Percentiles rank a stretch among this genome's conserved stretches.
Evolutionary conservation across 1,140 invertebrate species (phyloP).

Genomic region (Grapholita molesta): DNA sequence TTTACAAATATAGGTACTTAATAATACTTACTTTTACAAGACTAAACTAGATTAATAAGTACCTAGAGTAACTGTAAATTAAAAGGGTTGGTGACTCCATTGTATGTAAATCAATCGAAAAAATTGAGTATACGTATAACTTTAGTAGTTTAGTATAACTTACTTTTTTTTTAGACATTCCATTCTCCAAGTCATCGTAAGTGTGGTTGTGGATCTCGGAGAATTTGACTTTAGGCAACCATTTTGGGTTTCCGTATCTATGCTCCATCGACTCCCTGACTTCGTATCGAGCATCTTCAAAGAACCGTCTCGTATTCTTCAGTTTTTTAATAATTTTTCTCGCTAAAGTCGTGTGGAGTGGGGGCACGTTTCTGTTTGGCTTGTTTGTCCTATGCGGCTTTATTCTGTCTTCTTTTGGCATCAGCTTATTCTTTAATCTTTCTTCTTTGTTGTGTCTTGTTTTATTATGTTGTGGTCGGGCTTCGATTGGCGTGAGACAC

Average conservation of each 20-base stretch:
- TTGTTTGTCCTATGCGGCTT: background rate
- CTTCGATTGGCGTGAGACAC: constrained; percentile 55
- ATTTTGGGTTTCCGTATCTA: constrained; percentile 58
- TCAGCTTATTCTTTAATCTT: constrained; percentile 27
- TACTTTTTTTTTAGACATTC: constrained; percentile 50
- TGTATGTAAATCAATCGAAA: background rate
- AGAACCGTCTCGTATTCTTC: constrained; percentile 57
- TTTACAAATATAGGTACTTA: no score
- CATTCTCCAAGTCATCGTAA: constrained; percentile 40
- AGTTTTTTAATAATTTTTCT: constrained; percentile 60
- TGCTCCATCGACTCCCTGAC: constrained; percentile 57
- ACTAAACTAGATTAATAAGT: no score
- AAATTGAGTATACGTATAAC: background rate
- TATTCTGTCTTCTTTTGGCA: constrained; percentile 26
- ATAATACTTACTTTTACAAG: no score
- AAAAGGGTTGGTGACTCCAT: background rate
- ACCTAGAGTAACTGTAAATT: no score
- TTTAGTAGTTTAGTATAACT: constrained; percentile 20
- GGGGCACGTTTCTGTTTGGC: constrained; percentile 35
- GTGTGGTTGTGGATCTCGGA: constrained; percentile 62
- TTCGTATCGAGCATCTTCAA: constrained; percentile 48
- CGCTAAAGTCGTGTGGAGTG: constrained; percentile 47
- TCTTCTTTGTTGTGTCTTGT: constrained; percentile 21
- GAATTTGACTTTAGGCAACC: constrained; percentile 68
- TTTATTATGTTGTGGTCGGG: constrained; percentile 40